Conservation (phyloP, 2,797 vertebrate species). For the Semaprochilodus insignis region DNA sequence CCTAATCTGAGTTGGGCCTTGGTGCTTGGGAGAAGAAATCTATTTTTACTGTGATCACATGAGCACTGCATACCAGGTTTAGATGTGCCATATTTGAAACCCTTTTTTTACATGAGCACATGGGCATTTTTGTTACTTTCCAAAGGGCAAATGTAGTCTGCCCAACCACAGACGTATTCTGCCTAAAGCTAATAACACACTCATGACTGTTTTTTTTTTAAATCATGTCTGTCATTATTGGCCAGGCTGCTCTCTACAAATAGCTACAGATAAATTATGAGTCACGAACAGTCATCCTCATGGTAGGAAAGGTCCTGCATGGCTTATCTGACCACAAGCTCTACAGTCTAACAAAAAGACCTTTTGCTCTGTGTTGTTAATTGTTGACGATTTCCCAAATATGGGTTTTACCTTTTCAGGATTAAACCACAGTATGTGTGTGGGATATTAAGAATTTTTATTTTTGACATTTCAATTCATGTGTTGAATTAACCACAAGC, state of each 20-base stretch:
- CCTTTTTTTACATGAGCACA: not conserved
- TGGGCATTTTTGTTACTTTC: constrained; percentile 15
- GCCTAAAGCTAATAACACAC: not conserved
- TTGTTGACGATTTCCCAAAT: too few species aligned
- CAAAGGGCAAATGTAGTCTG: not conserved
- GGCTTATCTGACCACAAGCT: not conserved
- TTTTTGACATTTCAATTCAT: too few species aligned
- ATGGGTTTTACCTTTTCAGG: too few species aligned
- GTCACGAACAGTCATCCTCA: not conserved
- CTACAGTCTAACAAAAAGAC: not conserved
- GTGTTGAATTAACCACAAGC: too few species aligned
- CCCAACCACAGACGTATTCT: not conserved
- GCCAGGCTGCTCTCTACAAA: not conserved
- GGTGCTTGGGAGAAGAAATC: constrained; percentile 67
- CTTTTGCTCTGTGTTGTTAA: too few species aligned
- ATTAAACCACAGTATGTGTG: too few species aligned
- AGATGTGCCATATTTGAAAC: constrained; percentile 7
- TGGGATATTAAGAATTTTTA: too few species aligned
- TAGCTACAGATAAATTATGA: constrained; percentile 13
- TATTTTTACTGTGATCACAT: constrained; percentile 80
- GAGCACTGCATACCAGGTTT: constrained; percentile 63
- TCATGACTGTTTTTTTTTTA: not conserved
- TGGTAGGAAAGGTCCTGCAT: not conserved
- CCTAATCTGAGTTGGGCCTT: constrained; percentile 71
- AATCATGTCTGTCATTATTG: not conserved